Evolutionary conservation across 2,888 invertebrate species (phyloP).

Genomic region (Yponomeuta cagnagella): DNA sequence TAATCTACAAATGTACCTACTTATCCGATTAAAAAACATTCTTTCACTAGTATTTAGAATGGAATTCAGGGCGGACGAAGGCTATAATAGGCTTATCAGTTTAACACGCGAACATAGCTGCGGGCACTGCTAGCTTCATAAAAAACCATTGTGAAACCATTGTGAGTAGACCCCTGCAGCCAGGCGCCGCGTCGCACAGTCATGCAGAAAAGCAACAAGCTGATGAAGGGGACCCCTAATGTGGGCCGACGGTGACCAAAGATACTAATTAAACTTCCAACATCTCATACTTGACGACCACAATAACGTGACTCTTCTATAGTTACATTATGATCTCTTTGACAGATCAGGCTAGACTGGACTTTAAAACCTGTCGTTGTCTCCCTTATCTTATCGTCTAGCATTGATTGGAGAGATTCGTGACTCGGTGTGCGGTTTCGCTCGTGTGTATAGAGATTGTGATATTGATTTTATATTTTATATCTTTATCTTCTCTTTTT

Average conservation of each 20-base stretch:
- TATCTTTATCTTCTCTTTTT: slow-evolving; percentile 12
- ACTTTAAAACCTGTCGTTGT: slow-evolving; percentile 30
- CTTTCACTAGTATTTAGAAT: too few species aligned
- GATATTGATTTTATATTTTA: slow-evolving; percentile 26
- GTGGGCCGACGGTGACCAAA: slow-evolving; percentile 66
- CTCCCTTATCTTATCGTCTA: slow-evolving; percentile 63
- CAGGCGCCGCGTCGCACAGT: slow-evolving; percentile 57
- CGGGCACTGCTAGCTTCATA: too few species aligned
- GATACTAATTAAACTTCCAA: slow-evolving; percentile 66
- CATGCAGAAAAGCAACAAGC: slow-evolving; percentile 62
- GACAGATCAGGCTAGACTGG: slow-evolving; percentile 8
- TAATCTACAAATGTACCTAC: too few species aligned
- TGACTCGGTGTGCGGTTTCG: slow-evolving; percentile 67
- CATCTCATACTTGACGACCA: slow-evolving; percentile 24
- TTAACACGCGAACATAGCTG: too few species aligned
- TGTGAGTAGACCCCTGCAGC: not conserved
- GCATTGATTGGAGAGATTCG: slow-evolving; percentile 62
- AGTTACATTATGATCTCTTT: not conserved
- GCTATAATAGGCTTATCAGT: too few species aligned
- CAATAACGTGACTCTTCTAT: not conserved
- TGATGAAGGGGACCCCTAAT: slow-evolving; percentile 72
- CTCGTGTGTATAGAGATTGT: slow-evolving; percentile 32
- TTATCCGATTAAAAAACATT: too few species aligned
- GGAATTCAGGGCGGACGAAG: too few species aligned
- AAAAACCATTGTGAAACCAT: too few species aligned